Percentiles rank a stretch among this genome's conserved stretches.
Conservation (phyloP, 2,797 vertebrate genomes). For the Enoplosus armatus region DNA sequence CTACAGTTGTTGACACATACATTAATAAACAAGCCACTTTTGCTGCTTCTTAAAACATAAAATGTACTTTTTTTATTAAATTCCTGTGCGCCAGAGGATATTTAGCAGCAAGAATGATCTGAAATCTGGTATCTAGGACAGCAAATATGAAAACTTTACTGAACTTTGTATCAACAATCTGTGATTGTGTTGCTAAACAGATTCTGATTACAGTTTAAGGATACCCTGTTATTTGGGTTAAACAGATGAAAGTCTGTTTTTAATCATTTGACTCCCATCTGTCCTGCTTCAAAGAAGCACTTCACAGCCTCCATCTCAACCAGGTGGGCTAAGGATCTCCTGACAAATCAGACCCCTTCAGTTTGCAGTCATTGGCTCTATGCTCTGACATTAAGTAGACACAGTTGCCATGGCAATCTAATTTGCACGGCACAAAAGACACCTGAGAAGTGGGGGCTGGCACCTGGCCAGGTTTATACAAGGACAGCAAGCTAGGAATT, state of each 20-base stretch:
- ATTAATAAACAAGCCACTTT: neutral
- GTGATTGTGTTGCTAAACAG: neutral
- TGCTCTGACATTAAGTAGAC: constrained; percentile 37
- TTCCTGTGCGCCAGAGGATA: neutral
- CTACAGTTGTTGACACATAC: no score
- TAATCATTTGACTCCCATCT: constrained; percentile 21
- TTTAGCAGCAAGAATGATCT: neutral
- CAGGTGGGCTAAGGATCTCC: constrained; percentile 51
- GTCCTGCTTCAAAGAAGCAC: constrained; percentile 34
- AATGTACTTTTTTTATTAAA: neutral
- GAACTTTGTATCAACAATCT: neutral
- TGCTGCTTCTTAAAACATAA: neutral
- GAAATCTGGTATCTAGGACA: neutral
- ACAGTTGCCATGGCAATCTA: constrained; percentile 58
- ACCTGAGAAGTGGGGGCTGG: constrained; percentile 37
- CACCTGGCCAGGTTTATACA: constrained; percentile 30
- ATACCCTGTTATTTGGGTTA: neutral
- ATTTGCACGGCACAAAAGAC: constrained; percentile 63
- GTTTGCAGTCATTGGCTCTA: constrained; percentile 47
- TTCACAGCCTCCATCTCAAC: constrained; percentile 28
- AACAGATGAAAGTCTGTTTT: constrained; percentile 37
- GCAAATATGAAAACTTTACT: neutral
- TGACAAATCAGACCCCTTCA: constrained; percentile 53
- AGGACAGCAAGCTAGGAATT: constrained; percentile 27
- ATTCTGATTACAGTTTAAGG: constrained; percentile 1